Conservation (phyloP, 2,888 invertebrate species). For the Meiosimyza platycephala region DNA sequence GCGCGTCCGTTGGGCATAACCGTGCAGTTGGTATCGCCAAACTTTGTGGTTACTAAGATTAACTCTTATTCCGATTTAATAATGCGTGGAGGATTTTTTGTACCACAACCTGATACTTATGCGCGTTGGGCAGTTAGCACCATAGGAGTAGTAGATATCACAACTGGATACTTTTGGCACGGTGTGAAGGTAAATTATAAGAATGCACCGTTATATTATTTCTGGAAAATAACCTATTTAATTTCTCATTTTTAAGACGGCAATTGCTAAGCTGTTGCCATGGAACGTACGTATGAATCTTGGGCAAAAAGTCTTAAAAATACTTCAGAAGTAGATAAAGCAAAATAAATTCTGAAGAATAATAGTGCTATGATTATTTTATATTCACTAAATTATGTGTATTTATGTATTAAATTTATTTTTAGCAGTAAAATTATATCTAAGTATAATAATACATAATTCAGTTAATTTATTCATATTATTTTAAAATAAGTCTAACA, state of each 20-base stretch:
- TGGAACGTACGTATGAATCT: not conserved
- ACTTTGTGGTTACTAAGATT: constrained; percentile 79
- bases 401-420: no score
- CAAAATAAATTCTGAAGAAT: no score
- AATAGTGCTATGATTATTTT: no score
- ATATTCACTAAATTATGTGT: no score
- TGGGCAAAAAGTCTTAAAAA: no score
- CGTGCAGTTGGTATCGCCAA: constrained; percentile 86
- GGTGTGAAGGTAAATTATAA: constrained; percentile 76
- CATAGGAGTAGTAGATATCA: constrained; percentile 81
- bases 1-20: constrained; percentile 79
- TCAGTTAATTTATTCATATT: no score
- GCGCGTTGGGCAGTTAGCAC: constrained; percentile 80
- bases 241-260: not conserved
- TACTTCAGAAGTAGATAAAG: no score
- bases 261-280: not conserved
- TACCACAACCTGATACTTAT: constrained; percentile 74
- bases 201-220: not conserved
- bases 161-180: constrained; percentile 91
- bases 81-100: constrained; percentile 73
- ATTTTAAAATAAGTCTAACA: no score
- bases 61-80: constrained; percentile 80
- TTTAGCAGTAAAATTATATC: no score
- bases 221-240: not conserved
- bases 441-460: no score